Evolutionary conservation across 2,113 vertebrate genomes (phyloP).

Genomic region (Donacobius atricapilla): DNA sequence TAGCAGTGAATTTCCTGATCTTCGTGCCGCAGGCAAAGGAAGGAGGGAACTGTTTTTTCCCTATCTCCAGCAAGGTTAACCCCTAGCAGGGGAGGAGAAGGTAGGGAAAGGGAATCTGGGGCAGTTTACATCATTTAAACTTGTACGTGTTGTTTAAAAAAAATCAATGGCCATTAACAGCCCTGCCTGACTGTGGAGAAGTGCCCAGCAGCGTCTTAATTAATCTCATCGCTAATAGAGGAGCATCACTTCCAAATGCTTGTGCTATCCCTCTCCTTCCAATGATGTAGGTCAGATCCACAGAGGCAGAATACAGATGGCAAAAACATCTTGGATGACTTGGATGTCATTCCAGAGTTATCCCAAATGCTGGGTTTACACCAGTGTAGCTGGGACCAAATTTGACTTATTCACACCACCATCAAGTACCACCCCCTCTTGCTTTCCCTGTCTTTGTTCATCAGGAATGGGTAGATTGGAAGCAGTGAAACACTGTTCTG

Average conservation of each 20-base stretch:
- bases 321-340: background rate
- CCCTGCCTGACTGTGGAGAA: background rate
- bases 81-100: background rate
- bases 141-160: conserved; percentile 3
- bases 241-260: conserved; percentile 17
- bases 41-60: conserved; percentile 25
- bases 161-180: conserved; percentile 20
- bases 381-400: background rate
- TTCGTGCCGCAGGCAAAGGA: conserved; percentile 62
- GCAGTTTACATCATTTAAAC: conserved; percentile 11
- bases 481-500: background rate
- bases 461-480: background rate
- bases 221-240: conserved; percentile 34
- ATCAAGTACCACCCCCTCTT: background rate
- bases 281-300: background rate
- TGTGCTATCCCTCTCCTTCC: background rate
- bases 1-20: conserved; percentile 80
- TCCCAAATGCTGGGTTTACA: background rate
- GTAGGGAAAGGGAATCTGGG: background rate
- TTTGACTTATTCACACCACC: background rate
- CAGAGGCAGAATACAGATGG: background rate
- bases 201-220: conserved; percentile 36
- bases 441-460: background rate
- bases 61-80: conserved; percentile 46
- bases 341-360: background rate